Evolutionary conservation across 64 coral and sea anemone species (phyloP), one percentile per base, ranked within the genome.

Genomic region (Cladopsammia gracilis): DNA sequence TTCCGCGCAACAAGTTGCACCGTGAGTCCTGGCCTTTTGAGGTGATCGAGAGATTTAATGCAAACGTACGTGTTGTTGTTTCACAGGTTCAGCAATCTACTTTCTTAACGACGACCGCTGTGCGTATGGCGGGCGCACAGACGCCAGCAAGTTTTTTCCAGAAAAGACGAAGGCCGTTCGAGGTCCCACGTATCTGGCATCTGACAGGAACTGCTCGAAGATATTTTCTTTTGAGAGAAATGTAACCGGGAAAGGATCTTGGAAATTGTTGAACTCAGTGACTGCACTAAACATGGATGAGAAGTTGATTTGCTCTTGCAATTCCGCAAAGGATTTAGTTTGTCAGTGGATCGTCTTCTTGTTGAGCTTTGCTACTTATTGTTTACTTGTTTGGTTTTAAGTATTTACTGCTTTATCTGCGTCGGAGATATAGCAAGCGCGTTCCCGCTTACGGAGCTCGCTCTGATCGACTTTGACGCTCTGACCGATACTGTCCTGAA

Each of bases 61-160:
- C 22, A 16, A 23, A 52, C n/a, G 47, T 15, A 56, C 76, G 14
- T 86, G 46, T 58, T 18, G 18, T 18, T 64, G 5, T 66, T 14
- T 25, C 15, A 9, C 42, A 69, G 20, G 18, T 46, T 86, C 81
- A 83, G 58, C 42, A 19, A 46, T 82, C 44, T 92, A 64, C 71
- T 92, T 76, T 77, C 77, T 92, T 20, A 92, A 92, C 45, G 18
- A 65, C 20, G 90, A 92, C 69, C 90, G 90, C 48, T 92, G 90
- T 76, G 90, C 90, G 10, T 92, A 85, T 75, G 90, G 70, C 4
- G 79, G 90, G 22, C 61, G 70, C 9, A 61, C 52, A 10, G 90
- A 84, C 52, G 78, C 65, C 25, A 79, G 54, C 23, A 82, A 44
- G 78, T 64, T 64, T 26, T 44, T 24, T 3, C 57, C 57, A 24